A percentile compares a stretch with the other conserved stretches of the same genome.
Conservation (phyloP, 2,888 invertebrate species). For the Epistrophe eligans region DNA sequence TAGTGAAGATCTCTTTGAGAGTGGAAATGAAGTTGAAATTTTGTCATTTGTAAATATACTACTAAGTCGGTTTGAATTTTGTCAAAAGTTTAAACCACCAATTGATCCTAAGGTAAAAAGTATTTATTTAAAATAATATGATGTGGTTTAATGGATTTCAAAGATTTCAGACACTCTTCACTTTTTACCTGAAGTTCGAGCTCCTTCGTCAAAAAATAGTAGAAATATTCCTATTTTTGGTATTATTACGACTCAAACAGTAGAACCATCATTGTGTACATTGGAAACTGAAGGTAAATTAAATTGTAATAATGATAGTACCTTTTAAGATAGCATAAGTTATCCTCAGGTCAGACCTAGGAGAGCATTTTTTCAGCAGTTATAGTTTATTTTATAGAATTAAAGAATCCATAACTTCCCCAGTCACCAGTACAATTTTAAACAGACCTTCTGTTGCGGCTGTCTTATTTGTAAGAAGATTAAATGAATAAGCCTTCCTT, state of each 20-base stretch:
- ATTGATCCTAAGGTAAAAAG: slow-evolving; percentile 81
- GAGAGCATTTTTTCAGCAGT: no score
- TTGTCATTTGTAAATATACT: slow-evolving; percentile 88
- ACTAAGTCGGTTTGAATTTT: slow-evolving; percentile 87
- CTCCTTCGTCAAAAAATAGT: slow-evolving; percentile 82
- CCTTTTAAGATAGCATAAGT: no score
- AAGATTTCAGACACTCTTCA: slow-evolving; percentile 85
- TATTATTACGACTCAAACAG: slow-evolving; percentile 87
- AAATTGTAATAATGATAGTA: neutral
- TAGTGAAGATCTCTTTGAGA: slow-evolving; percentile 87
- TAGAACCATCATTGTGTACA: slow-evolving; percentile 86
- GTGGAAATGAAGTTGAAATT: slow-evolving; percentile 89
- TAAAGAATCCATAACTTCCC: no score
- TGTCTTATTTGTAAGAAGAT: no score
- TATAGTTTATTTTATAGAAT: no score
- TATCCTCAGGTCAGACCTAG: no score
- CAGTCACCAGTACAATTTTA: no score
- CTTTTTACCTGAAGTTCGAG: slow-evolving; percentile 85
- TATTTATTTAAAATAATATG: neutral
- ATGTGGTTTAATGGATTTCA: neutral
- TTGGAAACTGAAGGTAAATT: slow-evolving; percentile 84
- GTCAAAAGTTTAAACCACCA: slow-evolving; percentile 85
- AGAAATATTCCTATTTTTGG: slow-evolving; percentile 85
- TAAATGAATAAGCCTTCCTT: no score
- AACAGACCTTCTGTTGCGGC: no score